Conservation (phyloP, 2,888 invertebrate species). For the Aspidiotus destructor region DNA sequence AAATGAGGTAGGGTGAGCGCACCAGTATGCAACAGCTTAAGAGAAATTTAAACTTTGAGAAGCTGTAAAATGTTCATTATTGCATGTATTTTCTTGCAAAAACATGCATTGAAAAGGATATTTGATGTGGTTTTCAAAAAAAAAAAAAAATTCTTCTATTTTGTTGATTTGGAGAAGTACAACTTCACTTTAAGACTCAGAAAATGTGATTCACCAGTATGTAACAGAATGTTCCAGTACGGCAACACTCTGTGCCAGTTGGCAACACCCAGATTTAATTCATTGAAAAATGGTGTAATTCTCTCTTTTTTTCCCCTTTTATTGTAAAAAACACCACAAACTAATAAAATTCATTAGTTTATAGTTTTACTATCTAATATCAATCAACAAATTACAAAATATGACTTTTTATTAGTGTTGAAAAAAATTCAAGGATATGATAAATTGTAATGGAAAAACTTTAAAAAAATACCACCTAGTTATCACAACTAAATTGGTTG, state of each 20-base stretch:
- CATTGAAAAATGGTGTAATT: no score
- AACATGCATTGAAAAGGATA: neutral
- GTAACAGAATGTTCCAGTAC: neutral
- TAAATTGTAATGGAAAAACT: no score
- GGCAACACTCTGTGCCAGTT: neutral
- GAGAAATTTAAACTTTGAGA: neutral
- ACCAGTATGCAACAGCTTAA: neutral
- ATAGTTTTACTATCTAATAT: no score
- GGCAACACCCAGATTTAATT: neutral
- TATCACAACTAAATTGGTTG: no score
- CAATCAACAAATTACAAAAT: no score
- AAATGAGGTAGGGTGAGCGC: constrained; percentile 52
- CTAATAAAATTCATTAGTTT: neutral
- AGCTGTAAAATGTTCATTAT: neutral
- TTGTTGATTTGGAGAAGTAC: neutral
- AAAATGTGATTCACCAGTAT: neutral
- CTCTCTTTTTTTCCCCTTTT: no score
- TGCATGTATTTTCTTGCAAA: neutral
- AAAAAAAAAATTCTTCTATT: neutral
- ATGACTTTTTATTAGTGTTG: no score
- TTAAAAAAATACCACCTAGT: no score
- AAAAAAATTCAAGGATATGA: no score
- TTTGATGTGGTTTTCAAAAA: neutral
- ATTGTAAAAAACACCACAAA: no score
- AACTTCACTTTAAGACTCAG: neutral